phyloP scores from a whole-genome alignment of 2,113 vertebrate genomes.

The Dasyornis broadbenti region DNA sequence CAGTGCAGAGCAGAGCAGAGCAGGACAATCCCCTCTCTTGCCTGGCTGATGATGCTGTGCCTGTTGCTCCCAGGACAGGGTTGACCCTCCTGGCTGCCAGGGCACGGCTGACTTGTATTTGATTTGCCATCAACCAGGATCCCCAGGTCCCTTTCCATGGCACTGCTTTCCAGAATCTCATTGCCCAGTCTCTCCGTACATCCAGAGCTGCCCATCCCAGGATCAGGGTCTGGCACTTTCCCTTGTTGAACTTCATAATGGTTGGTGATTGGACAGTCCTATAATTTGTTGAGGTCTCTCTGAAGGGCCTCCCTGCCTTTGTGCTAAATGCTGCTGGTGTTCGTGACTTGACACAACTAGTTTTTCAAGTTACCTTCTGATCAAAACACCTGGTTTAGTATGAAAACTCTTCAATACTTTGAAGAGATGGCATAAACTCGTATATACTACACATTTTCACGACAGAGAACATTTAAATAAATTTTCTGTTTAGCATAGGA shows the following conservation, averaged over 20 bases:
- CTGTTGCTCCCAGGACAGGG: accelerated
- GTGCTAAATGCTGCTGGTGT: neutral
- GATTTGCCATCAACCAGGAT: neutral
- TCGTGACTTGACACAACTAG: neutral
- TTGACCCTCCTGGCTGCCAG: neutral
- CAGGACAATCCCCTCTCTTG: neutral
- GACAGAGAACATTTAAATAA: neutral
- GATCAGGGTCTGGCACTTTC: neutral
- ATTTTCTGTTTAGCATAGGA: neutral
- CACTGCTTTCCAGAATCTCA: accelerated
- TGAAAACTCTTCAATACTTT: neutral
- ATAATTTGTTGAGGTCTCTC: neutral
- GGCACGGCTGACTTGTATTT: neutral
- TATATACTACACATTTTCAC: neutral
- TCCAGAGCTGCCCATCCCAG: neutral
- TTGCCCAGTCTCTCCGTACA: neutral
- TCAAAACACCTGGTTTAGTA: neutral
- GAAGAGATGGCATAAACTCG: neutral
- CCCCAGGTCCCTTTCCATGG: accelerated
- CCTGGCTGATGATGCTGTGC: accelerated
- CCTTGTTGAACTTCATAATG: neutral
- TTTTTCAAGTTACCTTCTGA: neutral
- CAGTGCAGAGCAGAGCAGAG: neutral
- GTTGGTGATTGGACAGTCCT: neutral
- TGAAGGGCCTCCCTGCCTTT: neutral